A percentile compares a stretch with the other conserved stretches of the same genome.
Conservation (phyloP, 2,113 vertebrate species). For the Salvator merianae region DNA sequence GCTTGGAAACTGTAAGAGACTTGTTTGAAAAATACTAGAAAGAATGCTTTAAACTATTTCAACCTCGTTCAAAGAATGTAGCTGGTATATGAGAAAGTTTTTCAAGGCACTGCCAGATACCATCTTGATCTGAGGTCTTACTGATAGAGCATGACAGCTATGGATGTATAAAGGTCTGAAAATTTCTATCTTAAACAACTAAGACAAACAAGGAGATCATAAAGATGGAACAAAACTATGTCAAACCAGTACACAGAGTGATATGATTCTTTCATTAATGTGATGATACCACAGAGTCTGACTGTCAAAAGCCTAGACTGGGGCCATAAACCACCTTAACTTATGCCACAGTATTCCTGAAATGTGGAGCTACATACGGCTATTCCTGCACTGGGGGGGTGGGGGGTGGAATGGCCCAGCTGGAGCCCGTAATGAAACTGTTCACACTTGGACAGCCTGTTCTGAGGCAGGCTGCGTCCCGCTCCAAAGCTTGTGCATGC, state of each 20-base stretch:
- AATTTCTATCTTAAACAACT: neutral
- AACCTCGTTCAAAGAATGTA: neutral
- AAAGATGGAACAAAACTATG: neutral
- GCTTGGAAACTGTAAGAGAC: neutral
- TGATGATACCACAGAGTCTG: neutral
- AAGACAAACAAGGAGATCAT: neutral
- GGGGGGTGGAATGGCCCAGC: too few species aligned
- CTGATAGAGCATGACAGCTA: neutral
- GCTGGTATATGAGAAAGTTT: neutral
- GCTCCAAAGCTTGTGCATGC: too few species aligned
- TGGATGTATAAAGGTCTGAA: neutral
- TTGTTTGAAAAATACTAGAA: neutral
- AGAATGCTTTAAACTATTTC: neutral
- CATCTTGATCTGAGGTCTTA: neutral
- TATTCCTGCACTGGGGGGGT: too few species aligned
- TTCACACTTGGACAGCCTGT: too few species aligned
- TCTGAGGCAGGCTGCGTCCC: too few species aligned
- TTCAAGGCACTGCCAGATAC: neutral
- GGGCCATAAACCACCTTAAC: neutral
- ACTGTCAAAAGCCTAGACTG: neutral
- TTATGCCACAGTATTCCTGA: neutral
- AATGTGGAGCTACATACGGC: too few species aligned
- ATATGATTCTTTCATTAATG: neutral
- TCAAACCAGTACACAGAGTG: neutral
- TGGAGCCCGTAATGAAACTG: too few species aligned